phyloP scores from a whole-genome alignment of 2,797 vertebrate genomes.

The Todus mexicanus region DNA sequence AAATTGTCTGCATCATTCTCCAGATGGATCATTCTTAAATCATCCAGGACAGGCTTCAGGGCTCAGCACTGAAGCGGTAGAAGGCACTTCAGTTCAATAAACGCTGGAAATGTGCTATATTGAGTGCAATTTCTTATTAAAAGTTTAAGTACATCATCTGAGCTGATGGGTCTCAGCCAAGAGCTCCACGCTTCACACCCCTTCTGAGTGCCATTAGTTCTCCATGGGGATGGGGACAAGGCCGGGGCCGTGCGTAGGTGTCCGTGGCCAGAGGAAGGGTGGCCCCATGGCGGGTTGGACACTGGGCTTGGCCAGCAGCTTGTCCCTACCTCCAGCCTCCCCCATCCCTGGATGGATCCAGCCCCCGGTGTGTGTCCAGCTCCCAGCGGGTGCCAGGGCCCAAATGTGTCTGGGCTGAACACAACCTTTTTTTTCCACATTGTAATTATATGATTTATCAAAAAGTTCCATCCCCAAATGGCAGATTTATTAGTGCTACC shows the following conservation, averaged over 20 bases:
- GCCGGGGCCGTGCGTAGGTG: fast-evolving
- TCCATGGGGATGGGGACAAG: background rate
- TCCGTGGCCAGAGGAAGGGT: background rate
- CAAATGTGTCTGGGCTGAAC: background rate
- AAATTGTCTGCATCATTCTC: constrained; percentile 59
- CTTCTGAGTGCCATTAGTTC: background rate
- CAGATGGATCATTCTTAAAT: constrained; percentile 61
- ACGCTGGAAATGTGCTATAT: constrained; percentile 12
- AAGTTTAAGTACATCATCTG: constrained; percentile 2
- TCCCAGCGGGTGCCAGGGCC: fast-evolving
- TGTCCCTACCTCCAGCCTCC: background rate
- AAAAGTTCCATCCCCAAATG: fast-evolving
- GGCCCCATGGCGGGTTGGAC: background rate
- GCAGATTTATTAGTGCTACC: background rate
- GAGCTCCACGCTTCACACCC: background rate
- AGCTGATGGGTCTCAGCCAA: background rate
- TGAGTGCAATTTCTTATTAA: constrained; percentile 30
- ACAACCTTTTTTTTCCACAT: background rate
- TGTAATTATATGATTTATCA: background rate
- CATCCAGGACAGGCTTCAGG: constrained; percentile 46
- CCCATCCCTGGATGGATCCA: background rate
- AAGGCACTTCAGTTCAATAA: constrained; percentile 34
- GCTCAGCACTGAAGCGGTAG: background rate
- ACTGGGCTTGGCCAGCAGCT: background rate
- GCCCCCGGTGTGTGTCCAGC: fast-evolving